A percentile compares a stretch with the other conserved stretches of the same genome.
Evolutionary conservation across 2,797 vertebrate species (phyloP).

Genomic region (Merluccius polli): DNA sequence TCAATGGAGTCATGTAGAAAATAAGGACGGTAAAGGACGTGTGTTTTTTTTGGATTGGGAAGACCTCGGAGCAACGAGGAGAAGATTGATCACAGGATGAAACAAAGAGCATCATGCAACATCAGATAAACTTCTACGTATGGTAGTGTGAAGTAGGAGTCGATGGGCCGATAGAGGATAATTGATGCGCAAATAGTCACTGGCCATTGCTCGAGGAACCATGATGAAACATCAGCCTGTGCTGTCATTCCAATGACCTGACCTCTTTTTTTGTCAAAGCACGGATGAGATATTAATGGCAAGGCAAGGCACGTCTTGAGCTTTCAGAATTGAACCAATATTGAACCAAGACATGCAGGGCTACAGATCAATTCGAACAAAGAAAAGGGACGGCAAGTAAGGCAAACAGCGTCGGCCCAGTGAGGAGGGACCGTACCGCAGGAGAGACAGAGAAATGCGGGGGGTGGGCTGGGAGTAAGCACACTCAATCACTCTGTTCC

Average conservation of each 20-base stretch:
- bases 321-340: neutral
- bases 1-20: slow-evolving; percentile 18
- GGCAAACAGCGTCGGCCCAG: neutral
- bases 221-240: slow-evolving; percentile 10
- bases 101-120: slow-evolving; percentile 11
- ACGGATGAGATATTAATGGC: neutral
- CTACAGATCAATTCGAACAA: neutral
- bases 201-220: neutral
- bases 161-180: slow-evolving; percentile 2
- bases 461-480: neutral
- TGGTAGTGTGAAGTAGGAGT: slow-evolving; percentile 26
- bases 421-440: neutral
- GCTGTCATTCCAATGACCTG: slow-evolving; percentile 42
- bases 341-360: neutral
- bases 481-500: neutral
- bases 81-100: slow-evolving; percentile 26
- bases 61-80: slow-evolving; percentile 35
- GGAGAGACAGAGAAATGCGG: neutral
- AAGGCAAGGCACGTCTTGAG: neutral
- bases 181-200: neutral
- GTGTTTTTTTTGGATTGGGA: slow-evolving; percentile 26
- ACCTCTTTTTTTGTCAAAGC: neutral
- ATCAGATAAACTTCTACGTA: slow-evolving; percentile 11
- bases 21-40: slow-evolving; percentile 20
- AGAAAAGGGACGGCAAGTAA: neutral